Evolutionary conservation across 1,140 invertebrate genomes (phyloP).

Genomic region (Magallana angulata): DNA sequence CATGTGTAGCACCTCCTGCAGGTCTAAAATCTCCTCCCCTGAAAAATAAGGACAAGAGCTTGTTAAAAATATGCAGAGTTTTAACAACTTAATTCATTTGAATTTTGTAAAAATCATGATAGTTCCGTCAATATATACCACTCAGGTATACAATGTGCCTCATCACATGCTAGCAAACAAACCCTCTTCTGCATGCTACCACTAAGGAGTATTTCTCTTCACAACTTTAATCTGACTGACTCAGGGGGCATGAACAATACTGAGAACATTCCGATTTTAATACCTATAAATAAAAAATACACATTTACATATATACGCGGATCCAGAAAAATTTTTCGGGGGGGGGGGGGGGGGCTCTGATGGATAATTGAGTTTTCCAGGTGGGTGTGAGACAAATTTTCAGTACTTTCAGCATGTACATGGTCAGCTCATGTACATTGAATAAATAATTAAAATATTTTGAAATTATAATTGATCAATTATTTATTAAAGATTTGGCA

Average conservation of each 20-base stretch:
- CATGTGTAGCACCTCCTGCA: slow-evolving; percentile 15
- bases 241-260: neutral
- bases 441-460: neutral
- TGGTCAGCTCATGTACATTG: too few relatives aligned
- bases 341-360: too few relatives aligned
- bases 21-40: slow-evolving; percentile 47
- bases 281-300: neutral
- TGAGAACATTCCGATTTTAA: neutral
- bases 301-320: neutral
- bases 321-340: too few relatives aligned
- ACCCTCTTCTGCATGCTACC: neutral
- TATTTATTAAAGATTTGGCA: neutral
- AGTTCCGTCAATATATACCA: neutral
- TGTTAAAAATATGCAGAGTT: neutral
- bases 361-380: too few relatives aligned
- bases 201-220: neutral
- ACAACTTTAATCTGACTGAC: neutral
- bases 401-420: too few relatives aligned
- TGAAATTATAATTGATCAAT: neutral
- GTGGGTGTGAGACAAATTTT: too few relatives aligned
- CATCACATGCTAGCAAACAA: slow-evolving; percentile 5
- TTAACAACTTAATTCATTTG: neutral
- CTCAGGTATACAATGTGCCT: neutral
- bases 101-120: neutral
- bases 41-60: neutral